Base-by-base conservation (phyloP, 2,797 vertebrate species). In the Pachyuromys duprasi region DNA sequence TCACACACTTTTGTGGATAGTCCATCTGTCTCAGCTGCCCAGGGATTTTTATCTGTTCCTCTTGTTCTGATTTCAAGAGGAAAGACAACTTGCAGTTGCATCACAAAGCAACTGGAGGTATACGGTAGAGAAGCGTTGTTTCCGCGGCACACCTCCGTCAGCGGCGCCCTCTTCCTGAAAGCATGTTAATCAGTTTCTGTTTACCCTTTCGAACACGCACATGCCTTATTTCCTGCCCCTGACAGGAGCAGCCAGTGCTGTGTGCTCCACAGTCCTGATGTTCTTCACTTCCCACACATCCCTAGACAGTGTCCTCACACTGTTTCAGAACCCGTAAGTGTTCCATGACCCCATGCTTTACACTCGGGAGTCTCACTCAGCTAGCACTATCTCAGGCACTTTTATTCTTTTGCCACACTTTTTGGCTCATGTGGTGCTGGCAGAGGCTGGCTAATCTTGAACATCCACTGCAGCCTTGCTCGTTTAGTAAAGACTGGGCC, bases 271-370 rank as follows among this genome's bases (percentile, higher is more conserved):
- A 28, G 84, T 49, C 88, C 55, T 20, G 42, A 18, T 36, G 7
- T 18, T 67, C 57, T 3, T 31, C n/a, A 12, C 49, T 9, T 24
- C 24, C 15, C 8, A 15, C 2, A 57, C 8, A 0, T 63, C 81
- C 22, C 2, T 6, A 0, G 72, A 79, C 45, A n/a, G 2, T 0
- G 2, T 33, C 79, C 89, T 86, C n/a, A 1, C 17, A 45, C 45
- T 70, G 20, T 33, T 57, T 39, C 26, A 17, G 15, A 45, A 57
- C 91, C 31, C 0, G 3, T 8, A 33, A 22, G 11, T 12, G 0
- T 17, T 65, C 78, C 22, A 7, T 1, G 67, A 3, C 13, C 0
- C 9, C 0, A 0, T 28, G 26, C 31, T 39, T 55, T 60, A 5
- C 24, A 0, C 1, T 36, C 1, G 2, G 17, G 12, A 13, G 28